A percentile compares a stretch with the other conserved stretches of the same genome.
These are phyloP conservation scores for Phymorhynchus buccinoides DNA, from an alignment of 1,140 invertebrate species.

Conservation along the genomic window DNA sequence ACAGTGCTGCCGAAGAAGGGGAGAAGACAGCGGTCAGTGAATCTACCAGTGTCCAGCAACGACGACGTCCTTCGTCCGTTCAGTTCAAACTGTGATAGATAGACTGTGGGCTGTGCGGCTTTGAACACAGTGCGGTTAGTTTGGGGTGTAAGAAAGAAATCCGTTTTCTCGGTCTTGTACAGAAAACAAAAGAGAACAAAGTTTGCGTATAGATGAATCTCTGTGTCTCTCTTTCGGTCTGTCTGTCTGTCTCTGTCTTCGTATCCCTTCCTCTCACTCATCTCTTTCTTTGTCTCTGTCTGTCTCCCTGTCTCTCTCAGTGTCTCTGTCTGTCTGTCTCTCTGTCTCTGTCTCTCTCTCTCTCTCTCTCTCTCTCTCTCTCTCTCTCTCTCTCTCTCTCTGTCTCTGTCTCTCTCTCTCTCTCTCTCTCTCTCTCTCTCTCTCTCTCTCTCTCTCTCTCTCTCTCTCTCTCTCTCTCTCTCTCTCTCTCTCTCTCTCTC, in stretches of 20 bases:
- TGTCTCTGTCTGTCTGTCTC: too few species aligned
- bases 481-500: constrained; percentile 10
- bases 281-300: too few species aligned
- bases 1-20: background rate
- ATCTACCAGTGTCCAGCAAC: background rate
- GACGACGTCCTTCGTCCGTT: background rate
- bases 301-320: too few species aligned
- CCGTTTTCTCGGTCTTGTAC: background rate
- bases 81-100: background rate
- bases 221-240: background rate
- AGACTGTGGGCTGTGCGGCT: background rate
- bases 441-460: background rate
- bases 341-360: too few species aligned
- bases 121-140: too few species aligned
- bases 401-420: too few species aligned
- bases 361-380: too few species aligned
- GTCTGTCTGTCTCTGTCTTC: background rate
- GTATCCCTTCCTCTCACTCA: background rate
- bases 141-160: too few species aligned
- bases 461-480: background rate
- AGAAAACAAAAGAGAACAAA: too few species aligned
- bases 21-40: background rate
- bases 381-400: too few species aligned
- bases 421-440: too few species aligned
- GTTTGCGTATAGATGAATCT: background rate